Percentiles rank a stretch among this genome's conserved stretches.
Evolutionary conservation across 2,797 vertebrate genomes (phyloP).

Genomic region (Buceros bicornis): DNA sequence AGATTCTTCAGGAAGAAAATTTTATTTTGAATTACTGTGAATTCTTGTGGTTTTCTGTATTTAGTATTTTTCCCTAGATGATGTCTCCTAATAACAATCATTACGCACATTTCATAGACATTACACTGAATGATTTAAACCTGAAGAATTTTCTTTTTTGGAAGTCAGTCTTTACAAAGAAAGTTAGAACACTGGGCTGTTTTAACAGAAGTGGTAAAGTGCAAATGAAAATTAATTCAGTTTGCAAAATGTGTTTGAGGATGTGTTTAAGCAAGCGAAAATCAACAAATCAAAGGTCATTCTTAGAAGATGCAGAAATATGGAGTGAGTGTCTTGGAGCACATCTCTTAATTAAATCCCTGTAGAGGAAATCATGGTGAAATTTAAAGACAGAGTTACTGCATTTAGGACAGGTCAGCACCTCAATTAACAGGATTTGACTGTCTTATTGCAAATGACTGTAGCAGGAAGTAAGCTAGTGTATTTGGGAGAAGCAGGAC

Average conservation of each 20-base stretch:
- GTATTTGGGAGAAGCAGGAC: background rate
- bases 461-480: background rate
- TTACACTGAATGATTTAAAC: slow-evolving; percentile 37
- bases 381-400: background rate
- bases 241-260: slow-evolving; percentile 30
- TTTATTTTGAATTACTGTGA: slow-evolving; percentile 21
- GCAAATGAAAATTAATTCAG: slow-evolving; percentile 54
- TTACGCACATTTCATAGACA: slow-evolving; percentile 51
- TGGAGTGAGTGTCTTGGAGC: background rate
- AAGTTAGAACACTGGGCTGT: background rate
- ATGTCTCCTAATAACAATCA: slow-evolving; percentile 44
- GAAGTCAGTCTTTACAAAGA: background rate
- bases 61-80: slow-evolving; percentile 34
- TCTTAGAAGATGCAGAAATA: background rate
- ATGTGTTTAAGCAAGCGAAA: slow-evolving; percentile 7
- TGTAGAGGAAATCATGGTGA: background rate
- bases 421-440: background rate
- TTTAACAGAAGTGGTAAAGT: background rate
- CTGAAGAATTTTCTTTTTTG: background rate
- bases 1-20: slow-evolving; percentile 1
- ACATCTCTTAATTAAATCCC: slow-evolving; percentile 19
- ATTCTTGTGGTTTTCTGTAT: slow-evolving; percentile 36
- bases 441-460: background rate
- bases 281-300: slow-evolving; percentile 51
- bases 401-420: background rate